phyloP scores from a whole-genome alignment of 2,797 vertebrate species.

The Pangasius larnaudii region DNA sequence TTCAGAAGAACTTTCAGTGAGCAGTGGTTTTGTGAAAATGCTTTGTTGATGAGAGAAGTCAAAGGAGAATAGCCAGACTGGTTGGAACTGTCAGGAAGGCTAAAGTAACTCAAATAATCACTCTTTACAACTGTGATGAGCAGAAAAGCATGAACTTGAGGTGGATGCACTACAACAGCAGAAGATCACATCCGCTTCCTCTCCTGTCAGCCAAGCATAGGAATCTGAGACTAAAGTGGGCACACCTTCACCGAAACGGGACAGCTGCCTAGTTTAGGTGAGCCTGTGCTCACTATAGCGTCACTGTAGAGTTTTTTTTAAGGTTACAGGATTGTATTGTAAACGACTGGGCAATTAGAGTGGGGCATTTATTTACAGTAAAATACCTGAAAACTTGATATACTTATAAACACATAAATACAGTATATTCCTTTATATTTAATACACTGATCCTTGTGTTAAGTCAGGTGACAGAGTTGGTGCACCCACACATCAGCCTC shows the following conservation, averaged over 20 bases:
- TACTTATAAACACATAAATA: neutral
- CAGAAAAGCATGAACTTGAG: neutral
- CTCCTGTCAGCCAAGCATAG: neutral
- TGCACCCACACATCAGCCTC: constrained; percentile 60
- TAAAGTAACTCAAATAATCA: neutral
- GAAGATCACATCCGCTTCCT: too few species aligned
- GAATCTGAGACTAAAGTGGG: neutral
- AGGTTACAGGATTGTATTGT: neutral
- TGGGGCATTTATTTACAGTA: neutral
- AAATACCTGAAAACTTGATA: neutral
- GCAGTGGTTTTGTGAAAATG: neutral
- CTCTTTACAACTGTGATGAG: neutral
- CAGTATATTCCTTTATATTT: neutral
- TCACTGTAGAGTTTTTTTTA: neutral
- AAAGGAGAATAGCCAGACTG: neutral
- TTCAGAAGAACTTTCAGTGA: neutral
- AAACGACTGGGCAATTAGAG: neutral
- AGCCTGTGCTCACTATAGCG: neutral
- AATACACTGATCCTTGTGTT: constrained; percentile 38
- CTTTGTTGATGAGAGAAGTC: neutral
- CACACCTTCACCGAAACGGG: neutral
- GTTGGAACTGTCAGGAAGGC: neutral
- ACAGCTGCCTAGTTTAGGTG: neutral
- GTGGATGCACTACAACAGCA: neutral
- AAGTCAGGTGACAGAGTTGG: constrained; percentile 46